Percentiles rank a stretch among this genome's conserved stretches.
These are phyloP conservation scores for Leucozona laternaria DNA, from an alignment of 2,888 invertebrate species.

Conservation along the genomic window DNA sequence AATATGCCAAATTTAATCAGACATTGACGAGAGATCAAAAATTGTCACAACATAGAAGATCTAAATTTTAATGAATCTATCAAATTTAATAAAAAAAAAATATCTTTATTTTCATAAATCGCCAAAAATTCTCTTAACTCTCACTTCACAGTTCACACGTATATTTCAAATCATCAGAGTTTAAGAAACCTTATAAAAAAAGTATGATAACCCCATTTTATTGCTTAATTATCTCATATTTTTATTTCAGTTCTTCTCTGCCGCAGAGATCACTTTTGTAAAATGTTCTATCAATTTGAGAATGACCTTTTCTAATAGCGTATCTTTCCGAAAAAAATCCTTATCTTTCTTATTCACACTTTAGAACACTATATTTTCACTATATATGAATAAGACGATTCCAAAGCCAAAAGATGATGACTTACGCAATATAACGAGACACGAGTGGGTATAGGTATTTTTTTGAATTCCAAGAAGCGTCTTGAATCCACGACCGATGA, in stretches of 20 bases:
- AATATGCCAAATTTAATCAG: too few species aligned
- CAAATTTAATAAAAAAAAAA: too few species aligned
- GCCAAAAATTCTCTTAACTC: too few species aligned
- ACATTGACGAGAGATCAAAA: too few species aligned
- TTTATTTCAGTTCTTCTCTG: not conserved
- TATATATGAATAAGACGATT: not conserved
- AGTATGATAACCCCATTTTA: conserved; percentile 46
- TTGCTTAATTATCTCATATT: conserved; percentile 26
- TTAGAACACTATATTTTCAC: conserved; percentile 22
- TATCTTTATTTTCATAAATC: too few species aligned
- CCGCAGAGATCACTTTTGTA: not conserved
- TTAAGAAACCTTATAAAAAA: not conserved
- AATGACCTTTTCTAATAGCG: not conserved
- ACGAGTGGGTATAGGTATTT: not conserved
- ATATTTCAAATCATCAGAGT: not conserved
- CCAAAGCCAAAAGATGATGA: not conserved
- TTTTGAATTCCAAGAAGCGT: conserved; percentile 38
- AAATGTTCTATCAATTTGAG: not conserved
- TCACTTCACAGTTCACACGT: not conserved
- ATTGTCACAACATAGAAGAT: too few species aligned
- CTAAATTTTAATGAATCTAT: too few species aligned
- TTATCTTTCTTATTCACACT: conserved; percentile 22
- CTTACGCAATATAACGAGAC: conserved; percentile 63
- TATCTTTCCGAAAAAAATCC: conserved; percentile 17
- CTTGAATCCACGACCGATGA: conserved; percentile 66